phyloP scores from a whole-genome alignment of 2,888 invertebrate species.

The Ennomos fuscantarius region DNA sequence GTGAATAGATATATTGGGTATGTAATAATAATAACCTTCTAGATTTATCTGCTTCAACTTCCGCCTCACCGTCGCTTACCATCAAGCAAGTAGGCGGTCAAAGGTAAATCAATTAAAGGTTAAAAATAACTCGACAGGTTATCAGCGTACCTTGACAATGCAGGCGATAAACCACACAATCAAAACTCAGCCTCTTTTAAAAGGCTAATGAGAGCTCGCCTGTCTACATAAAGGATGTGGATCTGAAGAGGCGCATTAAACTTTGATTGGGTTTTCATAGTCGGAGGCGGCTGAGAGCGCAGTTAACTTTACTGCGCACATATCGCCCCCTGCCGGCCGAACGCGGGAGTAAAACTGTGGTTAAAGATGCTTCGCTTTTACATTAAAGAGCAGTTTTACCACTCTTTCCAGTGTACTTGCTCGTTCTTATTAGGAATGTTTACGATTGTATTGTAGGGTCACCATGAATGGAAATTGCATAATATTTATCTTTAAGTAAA shows the following conservation, averaged over 20 bases:
- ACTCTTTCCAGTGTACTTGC: slow-evolving; percentile 17
- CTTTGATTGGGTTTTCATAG: slow-evolving; percentile 78
- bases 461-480: no score
- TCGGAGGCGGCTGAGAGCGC: slow-evolving; percentile 59
- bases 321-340: slow-evolving; percentile 61
- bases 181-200: slow-evolving; percentile 35
- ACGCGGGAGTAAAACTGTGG: slow-evolving; percentile 56
- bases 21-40: no score
- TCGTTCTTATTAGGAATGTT: slow-evolving; percentile 1
- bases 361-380: slow-evolving; percentile 48
- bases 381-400: slow-evolving; percentile 58
- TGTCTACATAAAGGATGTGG: slow-evolving; percentile 53
- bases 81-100: no score
- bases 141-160: slow-evolving; percentile 8
- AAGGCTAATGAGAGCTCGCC: slow-evolving; percentile 44
- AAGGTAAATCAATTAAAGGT: no score
- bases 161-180: slow-evolving; percentile 32
- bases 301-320: slow-evolving; percentile 73
- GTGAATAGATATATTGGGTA: no score
- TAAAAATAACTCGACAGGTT: no score
- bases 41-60: no score
- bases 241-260: slow-evolving; percentile 65
- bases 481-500: no score
- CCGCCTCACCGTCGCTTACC: no score
- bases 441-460: no score